Percentiles rank a stretch among this genome's conserved stretches.
phyloP scores from a whole-genome alignment of 2,113 vertebrate genomes.

The Tragelaphus imberbis region DNA sequence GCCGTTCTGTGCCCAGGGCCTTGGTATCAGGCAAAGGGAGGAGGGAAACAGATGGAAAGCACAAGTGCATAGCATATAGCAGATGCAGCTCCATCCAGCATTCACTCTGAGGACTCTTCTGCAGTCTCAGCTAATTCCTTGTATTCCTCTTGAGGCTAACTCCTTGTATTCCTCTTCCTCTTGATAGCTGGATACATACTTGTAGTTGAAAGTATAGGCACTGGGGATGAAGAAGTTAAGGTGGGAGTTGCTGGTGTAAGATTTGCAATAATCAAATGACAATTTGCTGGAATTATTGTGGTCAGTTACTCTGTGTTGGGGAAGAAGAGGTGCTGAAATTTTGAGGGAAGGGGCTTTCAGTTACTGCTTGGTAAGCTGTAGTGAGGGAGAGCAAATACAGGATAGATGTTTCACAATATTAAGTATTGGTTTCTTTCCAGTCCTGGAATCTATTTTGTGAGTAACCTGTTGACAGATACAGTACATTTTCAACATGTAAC shows the following conservation, averaged over 20 bases:
- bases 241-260: neutral
- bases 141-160: neutral
- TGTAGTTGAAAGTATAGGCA: neutral
- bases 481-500: neutral
- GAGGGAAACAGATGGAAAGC: neutral
- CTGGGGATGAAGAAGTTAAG: neutral
- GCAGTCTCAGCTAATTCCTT: neutral
- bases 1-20: neutral
- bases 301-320: neutral
- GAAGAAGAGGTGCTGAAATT: neutral
- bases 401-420: neutral
- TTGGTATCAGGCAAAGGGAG: neutral
- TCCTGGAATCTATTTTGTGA: slow-evolving; percentile 13
- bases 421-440: neutral
- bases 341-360: neutral
- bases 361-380: neutral
- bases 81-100: neutral
- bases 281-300: neutral
- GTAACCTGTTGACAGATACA: neutral
- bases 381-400: neutral
- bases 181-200: neutral
- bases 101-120: neutral
- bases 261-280: neutral
- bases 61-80: neutral
- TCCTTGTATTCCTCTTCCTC: neutral